Percentiles rank a stretch among this genome's conserved stretches.
Evolutionary conservation across 2,888 invertebrate genomes (phyloP).

Genomic region (Hydroisotoma schaefferi): DNA sequence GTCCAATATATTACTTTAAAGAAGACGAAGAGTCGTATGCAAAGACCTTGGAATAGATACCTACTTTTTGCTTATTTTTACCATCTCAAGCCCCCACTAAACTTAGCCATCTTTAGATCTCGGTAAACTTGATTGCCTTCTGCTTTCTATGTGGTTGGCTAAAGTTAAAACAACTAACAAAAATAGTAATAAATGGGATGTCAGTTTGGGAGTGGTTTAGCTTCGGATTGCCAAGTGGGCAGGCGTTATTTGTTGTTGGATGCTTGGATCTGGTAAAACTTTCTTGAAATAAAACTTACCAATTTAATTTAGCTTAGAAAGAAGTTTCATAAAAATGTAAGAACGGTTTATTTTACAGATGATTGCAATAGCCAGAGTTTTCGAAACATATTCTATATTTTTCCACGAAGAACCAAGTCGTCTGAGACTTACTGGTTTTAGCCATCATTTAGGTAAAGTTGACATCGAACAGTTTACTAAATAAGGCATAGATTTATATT

Average conservation of each 20-base stretch:
- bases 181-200: not conserved
- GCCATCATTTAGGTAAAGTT: conserved; percentile 29
- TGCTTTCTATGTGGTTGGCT: no score
- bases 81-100: no score
- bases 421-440: conserved; percentile 18
- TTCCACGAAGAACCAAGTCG: not conserved
- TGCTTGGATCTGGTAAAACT: conserved; percentile 29
- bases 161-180: no score
- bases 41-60: no score
- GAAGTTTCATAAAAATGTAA: not conserved
- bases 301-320: not conserved
- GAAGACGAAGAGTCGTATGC: no score
- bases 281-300: not conserved
- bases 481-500: not conserved
- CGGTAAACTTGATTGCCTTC: no score
- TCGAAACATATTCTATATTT: not conserved
- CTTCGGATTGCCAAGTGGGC: conserved; percentile 32
- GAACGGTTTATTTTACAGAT: not conserved
- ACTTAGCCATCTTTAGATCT: no score
- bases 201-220: conserved; percentile 14
- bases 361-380: not conserved
- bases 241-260: conserved; percentile 30
- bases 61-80: no score
- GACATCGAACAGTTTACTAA: not conserved
- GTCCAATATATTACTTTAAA: no score